Percentiles rank a stretch among this genome's conserved stretches.
Conservation (phyloP, 2,888 invertebrate species). For the Drosophila setosimentum region DNA sequence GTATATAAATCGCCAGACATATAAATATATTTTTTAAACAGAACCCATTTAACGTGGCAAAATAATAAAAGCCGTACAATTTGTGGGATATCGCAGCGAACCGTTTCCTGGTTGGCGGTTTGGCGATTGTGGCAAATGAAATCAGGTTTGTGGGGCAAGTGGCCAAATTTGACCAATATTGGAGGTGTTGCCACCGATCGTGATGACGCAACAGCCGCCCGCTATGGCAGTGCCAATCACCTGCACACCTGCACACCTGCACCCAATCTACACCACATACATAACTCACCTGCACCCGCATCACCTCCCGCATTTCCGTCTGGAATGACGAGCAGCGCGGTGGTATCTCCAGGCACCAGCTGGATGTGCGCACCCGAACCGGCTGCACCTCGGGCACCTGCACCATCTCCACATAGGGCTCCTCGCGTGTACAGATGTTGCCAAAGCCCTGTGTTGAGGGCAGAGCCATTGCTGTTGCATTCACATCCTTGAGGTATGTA, state of each 20-base stretch:
- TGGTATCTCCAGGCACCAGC: conserved; percentile 92
- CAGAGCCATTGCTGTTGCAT: conserved; percentile 45
- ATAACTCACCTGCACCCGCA: conserved; percentile 89
- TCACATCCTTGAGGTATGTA: conserved; percentile 69
- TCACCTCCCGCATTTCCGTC: conserved; percentile 89
- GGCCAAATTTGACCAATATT: conserved; percentile 49
- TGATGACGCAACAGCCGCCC: conserved; percentile 54
- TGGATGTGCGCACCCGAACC: conserved; percentile 89
- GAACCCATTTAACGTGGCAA: conserved; percentile 55
- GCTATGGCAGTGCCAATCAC: conserved; percentile 60
- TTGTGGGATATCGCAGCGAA: conserved; percentile 46
- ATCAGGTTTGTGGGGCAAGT: conserved; percentile 74
- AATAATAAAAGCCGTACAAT: conserved; percentile 57
- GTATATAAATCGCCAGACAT: not conserved
- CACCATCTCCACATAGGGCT: conserved; percentile 86
- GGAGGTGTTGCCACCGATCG: conserved; percentile 64
- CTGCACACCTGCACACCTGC: conserved; percentile 40
- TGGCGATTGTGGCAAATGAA: conserved; percentile 40
- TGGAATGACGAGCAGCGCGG: conserved; percentile 92
- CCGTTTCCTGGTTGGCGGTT: conserved; percentile 63
- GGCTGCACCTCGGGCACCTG: conserved; percentile 86
- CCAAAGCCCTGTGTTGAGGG: conserved; percentile 57
- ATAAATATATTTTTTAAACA: conserved; percentile 37
- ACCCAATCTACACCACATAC: conserved; percentile 10
- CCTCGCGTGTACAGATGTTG: conserved; percentile 84